phyloP scores from a whole-genome alignment of 2,113 vertebrate genomes.

The Dendrocopos noguchii region DNA sequence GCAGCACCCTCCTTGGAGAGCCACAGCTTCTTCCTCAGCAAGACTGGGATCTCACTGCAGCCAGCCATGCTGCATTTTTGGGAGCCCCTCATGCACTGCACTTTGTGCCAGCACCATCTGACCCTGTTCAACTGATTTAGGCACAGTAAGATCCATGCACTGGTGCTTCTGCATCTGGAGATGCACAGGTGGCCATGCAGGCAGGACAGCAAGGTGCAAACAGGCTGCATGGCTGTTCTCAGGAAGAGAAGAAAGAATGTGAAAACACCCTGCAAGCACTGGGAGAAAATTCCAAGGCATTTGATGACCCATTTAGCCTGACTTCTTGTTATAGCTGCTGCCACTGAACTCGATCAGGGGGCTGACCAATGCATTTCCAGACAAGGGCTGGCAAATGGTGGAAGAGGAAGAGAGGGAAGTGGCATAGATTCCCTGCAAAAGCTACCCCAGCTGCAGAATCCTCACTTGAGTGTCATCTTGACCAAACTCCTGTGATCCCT shows the following conservation, averaged over 20 bases:
- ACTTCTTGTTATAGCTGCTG: background rate
- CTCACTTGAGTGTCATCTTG: background rate
- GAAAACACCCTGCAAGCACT: background rate
- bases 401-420: background rate
- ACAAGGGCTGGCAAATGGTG: rapidly evolving
- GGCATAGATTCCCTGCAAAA: background rate
- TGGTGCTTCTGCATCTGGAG: background rate
- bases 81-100: background rate
- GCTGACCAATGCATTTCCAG: background rate
- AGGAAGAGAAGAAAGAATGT: background rate
- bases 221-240: background rate
- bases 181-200: rapidly evolving
- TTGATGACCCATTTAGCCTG: background rate
- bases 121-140: background rate
- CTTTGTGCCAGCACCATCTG: background rate
- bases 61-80: background rate
- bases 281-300: background rate
- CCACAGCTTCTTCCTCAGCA: background rate
- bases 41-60: background rate
- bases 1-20: background rate
- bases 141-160: background rate
- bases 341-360: rapidly evolving
- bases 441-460: background rate
- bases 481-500: background rate
- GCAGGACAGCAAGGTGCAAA: background rate